Evolutionary conservation across 2,113 vertebrate species (phyloP).

Genomic region (Amazona guildingii): DNA sequence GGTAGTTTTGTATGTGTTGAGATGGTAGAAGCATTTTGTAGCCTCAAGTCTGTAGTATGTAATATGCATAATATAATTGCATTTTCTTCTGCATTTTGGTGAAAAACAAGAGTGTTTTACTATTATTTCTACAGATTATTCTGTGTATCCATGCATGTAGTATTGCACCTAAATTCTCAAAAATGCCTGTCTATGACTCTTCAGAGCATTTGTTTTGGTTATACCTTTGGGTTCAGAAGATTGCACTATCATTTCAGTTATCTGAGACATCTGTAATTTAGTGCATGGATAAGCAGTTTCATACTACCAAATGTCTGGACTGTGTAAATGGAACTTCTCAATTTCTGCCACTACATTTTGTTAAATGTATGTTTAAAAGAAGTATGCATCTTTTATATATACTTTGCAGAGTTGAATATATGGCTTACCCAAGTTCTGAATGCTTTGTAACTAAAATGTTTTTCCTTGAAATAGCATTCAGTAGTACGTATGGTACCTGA

Average conservation of each 20-base stretch:
- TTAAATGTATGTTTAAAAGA: conserved; percentile 65
- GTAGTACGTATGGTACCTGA: conserved; percentile 59
- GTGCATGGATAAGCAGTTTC: conserved; percentile 77
- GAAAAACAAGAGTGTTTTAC: conserved; percentile 68
- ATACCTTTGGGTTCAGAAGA: not conserved
- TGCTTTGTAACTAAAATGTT: conserved; percentile 66
- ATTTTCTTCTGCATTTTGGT: conserved; percentile 77
- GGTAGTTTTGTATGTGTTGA: conserved; percentile 73
- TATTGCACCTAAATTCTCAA: conserved; percentile 58
- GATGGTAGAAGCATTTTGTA: conserved; percentile 74
- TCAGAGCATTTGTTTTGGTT: conserved; percentile 52
- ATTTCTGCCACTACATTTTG: conserved; percentile 64
- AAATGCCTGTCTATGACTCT: conserved; percentile 55
- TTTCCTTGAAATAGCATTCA: conserved; percentile 64
- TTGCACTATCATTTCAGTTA: conserved; percentile 42
- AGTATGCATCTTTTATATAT: conserved; percentile 71
- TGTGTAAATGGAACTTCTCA: conserved; percentile 67
- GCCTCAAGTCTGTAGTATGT: conserved; percentile 73
- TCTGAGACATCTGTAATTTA: conserved; percentile 37
- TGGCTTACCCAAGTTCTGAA: conserved; percentile 66
- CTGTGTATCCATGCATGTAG: conserved; percentile 72
- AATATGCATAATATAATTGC: conserved; percentile 68
- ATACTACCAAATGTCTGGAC: conserved; percentile 62
- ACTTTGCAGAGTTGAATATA: conserved; percentile 70
- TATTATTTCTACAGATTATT: conserved; percentile 71